phyloP scores from a whole-genome alignment of 2,797 vertebrate species.

The Molossus alvarezi region DNA sequence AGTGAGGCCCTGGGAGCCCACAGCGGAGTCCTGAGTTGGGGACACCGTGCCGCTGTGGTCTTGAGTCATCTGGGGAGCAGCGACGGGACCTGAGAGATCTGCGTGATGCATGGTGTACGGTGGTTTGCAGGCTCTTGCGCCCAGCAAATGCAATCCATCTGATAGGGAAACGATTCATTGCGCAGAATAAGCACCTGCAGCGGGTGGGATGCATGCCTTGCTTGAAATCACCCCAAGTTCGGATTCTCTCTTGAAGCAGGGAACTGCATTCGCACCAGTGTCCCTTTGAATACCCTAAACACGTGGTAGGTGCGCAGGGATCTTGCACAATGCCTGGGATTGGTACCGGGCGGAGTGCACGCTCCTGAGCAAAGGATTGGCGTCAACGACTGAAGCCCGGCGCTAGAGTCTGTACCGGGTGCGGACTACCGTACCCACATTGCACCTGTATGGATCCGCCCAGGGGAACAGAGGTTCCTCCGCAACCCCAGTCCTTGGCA shows the following conservation, averaged over 20 bases:
- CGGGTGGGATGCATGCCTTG: neutral
- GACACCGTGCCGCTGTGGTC: accelerated
- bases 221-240: neutral
- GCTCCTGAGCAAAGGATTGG: neutral
- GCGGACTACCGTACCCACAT: neutral
- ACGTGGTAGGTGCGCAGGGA: no score
- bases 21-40: neutral
- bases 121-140: neutral
- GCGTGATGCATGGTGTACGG: accelerated
- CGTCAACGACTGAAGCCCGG: no score
- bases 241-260: neutral
- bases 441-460: neutral
- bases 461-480: neutral
- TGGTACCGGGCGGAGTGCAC: accelerated
- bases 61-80: neutral
- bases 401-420: neutral
- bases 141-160: accelerated
- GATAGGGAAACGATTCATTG: neutral
- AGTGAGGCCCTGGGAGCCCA: neutral
- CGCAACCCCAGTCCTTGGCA: neutral
- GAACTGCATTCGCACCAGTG: neutral
- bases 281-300: neutral
- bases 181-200: neutral
- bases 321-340: accelerated
- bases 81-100: neutral